These are phyloP conservation scores for Athene noctua DNA, from an alignment of 2,113 vertebrate species.

Conservation along the genomic window DNA sequence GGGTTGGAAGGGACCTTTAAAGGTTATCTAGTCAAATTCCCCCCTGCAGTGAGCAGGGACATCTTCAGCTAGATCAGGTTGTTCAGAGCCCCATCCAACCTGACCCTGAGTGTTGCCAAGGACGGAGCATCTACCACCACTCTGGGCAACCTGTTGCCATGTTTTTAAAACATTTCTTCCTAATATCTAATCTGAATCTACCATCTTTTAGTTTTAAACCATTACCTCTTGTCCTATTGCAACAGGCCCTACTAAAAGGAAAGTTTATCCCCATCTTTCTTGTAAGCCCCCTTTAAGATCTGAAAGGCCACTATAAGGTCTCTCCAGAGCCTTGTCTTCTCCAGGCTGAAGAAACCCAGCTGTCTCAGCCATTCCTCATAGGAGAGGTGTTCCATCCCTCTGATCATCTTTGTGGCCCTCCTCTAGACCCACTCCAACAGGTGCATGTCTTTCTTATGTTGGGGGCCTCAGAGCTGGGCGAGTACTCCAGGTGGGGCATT, in stretches of 20 bases:
- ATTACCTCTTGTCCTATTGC: background rate
- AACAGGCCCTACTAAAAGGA: background rate
- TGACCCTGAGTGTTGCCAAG: background rate
- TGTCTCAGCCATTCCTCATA: background rate
- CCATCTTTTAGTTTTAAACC: background rate
- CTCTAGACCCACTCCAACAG: too few relatives aligned
- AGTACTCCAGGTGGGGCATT: too few relatives aligned
- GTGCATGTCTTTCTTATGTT: too few relatives aligned
- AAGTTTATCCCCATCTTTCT: background rate
- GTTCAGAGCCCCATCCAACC: background rate
- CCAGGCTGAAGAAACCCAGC: too few relatives aligned
- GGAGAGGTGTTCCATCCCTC: background rate
- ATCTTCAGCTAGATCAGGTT: background rate
- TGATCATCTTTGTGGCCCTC: too few relatives aligned
- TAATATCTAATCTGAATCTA: background rate
- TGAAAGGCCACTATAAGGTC: background rate
- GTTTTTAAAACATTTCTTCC: background rate
- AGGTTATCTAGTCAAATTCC: background rate
- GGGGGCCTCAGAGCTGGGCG: too few relatives aligned
- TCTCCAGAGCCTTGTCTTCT: background rate
- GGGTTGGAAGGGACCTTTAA: background rate
- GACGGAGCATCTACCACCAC: background rate
- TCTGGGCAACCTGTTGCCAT: background rate
- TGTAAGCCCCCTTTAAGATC: background rate
- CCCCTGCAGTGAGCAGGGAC: background rate